Evolutionary conservation across 2,888 invertebrate genomes (phyloP).

Genomic region (Halictus quadricinctus): DNA sequence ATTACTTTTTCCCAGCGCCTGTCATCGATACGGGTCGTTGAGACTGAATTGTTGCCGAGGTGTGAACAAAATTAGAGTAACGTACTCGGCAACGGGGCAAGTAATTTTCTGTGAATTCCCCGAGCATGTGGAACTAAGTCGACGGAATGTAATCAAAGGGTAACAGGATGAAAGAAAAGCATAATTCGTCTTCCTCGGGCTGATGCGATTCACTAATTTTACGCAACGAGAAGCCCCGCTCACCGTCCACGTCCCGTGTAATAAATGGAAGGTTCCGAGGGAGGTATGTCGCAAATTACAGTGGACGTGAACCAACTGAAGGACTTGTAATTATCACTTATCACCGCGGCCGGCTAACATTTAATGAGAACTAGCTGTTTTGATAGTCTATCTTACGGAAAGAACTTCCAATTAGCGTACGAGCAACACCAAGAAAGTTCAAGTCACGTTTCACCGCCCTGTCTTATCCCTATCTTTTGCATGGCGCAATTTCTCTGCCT

Average conservation of each 20-base stretch:
- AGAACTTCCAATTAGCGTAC: constrained; percentile 4
- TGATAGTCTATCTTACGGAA: neutral
- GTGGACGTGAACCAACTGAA: constrained; percentile 30
- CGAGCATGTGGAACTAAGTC: constrained; percentile 36
- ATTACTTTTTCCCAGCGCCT: neutral
- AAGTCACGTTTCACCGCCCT: neutral
- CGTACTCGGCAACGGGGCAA: neutral
- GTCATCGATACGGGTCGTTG: constrained; percentile 1
- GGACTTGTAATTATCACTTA: constrained; percentile 44
- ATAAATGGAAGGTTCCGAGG: constrained; percentile 32
- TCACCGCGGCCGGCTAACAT: constrained; percentile 3
- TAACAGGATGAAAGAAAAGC: constrained; percentile 28
- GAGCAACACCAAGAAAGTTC: neutral
- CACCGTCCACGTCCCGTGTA: constrained; percentile 25
- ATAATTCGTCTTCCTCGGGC: constrained; percentile 18
- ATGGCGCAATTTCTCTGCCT: neutral
- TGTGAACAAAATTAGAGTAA: neutral
- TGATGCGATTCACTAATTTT: constrained; percentile 46
- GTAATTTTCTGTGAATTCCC: constrained; percentile 27
- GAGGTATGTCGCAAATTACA: constrained; percentile 46
- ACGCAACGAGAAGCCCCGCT: constrained; percentile 23
- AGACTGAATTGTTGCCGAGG: neutral
- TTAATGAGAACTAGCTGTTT: constrained; percentile 1
- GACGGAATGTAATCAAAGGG: constrained; percentile 32
- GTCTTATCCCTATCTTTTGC: neutral